Evolutionary conservation across 2,888 invertebrate genomes (phyloP).

Genomic region (Caenorhabditis japonica): DNA sequence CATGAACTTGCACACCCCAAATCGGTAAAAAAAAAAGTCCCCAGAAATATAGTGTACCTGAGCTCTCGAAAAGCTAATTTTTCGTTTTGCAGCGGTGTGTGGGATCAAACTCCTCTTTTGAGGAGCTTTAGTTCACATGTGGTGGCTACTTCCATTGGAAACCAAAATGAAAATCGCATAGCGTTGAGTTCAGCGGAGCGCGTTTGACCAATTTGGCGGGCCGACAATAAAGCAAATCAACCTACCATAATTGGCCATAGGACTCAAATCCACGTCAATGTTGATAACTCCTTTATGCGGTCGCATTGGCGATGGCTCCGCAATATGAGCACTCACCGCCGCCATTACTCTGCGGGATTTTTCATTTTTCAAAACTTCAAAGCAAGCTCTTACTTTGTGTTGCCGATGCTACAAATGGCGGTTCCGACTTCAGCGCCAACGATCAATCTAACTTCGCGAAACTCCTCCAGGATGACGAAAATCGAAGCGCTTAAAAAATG

Average conservation of each 20-base stretch:
- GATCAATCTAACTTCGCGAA: conserved; percentile 60
- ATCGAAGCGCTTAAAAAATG: conserved; percentile 59
- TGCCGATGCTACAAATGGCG: conserved; percentile 65
- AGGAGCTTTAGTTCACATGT: too few species aligned
- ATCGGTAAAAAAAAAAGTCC: neutral
- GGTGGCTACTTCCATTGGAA: too few species aligned
- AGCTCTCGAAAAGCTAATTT: too few species aligned
- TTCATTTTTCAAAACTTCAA: neutral
- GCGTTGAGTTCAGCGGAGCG: too few species aligned
- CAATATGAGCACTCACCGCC: conserved; percentile 59
- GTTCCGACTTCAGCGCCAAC: conserved; percentile 63
- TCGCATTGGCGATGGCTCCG: conserved; percentile 57
- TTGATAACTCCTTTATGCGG: conserved; percentile 64
- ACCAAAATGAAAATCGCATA: too few species aligned
- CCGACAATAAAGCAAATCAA: too few species aligned
- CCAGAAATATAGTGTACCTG: too few species aligned
- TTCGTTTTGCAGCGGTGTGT: too few species aligned
- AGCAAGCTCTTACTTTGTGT: conserved; percentile 64
- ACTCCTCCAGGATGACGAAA: conserved; percentile 59
- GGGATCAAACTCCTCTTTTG: too few species aligned
- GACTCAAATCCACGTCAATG: conserved; percentile 68
- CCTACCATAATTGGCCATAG: conserved; percentile 64
- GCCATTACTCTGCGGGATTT: conserved; percentile 58
- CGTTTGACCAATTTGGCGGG: too few species aligned
- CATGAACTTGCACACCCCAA: too few species aligned